Conservation (phyloP, 2,113 vertebrate genomes). For the Amblyornis subalaris region DNA sequence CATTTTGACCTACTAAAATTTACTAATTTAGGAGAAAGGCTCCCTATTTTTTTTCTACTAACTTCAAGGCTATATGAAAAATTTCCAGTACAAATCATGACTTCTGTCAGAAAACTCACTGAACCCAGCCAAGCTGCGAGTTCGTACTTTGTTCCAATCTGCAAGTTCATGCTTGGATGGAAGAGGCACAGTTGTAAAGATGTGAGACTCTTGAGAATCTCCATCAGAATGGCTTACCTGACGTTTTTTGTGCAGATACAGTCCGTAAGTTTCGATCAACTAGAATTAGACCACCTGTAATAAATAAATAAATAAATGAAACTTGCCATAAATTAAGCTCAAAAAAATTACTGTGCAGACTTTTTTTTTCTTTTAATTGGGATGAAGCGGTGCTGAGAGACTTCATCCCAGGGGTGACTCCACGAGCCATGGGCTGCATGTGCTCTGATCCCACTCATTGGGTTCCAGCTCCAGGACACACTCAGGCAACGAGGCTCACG, state of each 20-base stretch:
- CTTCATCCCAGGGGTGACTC: accelerated
- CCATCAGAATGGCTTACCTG: too few relatives aligned
- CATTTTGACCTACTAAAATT: not conserved
- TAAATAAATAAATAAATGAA: not conserved
- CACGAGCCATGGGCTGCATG: accelerated
- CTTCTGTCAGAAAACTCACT: not conserved
- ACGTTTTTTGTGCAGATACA: not conserved
- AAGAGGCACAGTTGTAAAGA: not conserved
- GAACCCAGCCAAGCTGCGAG: not conserved
- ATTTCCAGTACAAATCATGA: not conserved
- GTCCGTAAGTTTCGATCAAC: accelerated
- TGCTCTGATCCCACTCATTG: accelerated
- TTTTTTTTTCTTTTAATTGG: too few relatives aligned
- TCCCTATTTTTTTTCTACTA: not conserved
- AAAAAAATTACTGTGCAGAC: accelerated
- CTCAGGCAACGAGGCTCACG: accelerated
- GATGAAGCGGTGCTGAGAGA: too few relatives aligned
- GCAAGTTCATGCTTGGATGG: not conserved
- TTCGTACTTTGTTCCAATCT: not conserved
- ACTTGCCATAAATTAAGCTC: not conserved
- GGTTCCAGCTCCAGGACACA: not conserved
- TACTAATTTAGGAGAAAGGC: not conserved
- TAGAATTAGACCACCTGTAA: not conserved
- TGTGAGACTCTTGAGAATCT: not conserved
- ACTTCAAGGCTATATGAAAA: not conserved